Base-by-base conservation (phyloP, 2,113 vertebrate genomes). In the Sphaerodactylus townsendi region DNA sequence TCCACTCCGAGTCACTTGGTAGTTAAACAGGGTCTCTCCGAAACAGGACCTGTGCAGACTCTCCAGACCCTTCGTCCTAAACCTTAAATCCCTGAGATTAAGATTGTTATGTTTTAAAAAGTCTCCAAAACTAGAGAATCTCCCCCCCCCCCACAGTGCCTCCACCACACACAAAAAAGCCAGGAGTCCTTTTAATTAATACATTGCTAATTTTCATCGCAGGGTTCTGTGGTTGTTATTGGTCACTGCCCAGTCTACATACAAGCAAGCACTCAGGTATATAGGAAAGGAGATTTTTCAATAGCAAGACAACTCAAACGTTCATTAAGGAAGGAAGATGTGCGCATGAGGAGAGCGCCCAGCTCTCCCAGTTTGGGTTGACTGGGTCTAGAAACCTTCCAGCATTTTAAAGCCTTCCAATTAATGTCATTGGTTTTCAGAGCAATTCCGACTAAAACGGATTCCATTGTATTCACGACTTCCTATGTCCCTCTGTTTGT, bases 1-100 rank as follows among this genome's bases (percentile, higher is more conserved):
- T 81, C 90, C 93, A 88, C 93, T 93, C 89, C 90, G 80, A 93
- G 93, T 94, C 93, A 93, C 92, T 93, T 93, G 94, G 91, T 92
- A 89, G 90, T 93, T 90, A 79, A 85, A 89, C 91, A 92, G 91
- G 83, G 87, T 9, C 44, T 9, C 86, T 44, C 75, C 8, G 35
- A 70, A 84, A 35, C 8, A 62, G 65, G 66, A 48, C 53, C 30
- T 46, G 59, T 19, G 53, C 23, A 33, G 56, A 81, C 50, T n/a
- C 30, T 15, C 19, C 79, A 44, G 2, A 46, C 59, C 33, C 86
- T 77, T 88, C 65, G 79, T 82, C 64, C 83, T 68, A 82, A 66
- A 89, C 10, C 87, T 68, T 73, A 48, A 48, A 62, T 6, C 10
- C 39, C 37, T 2, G 0, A 66, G 85, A 39, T 28, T 74, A 84